A percentile compares a stretch with the other conserved stretches of the same genome.
These are phyloP conservation scores for Erpobdella octoculata DNA, from an alignment of 2,888 invertebrate species.

Conservation along the genomic window DNA sequence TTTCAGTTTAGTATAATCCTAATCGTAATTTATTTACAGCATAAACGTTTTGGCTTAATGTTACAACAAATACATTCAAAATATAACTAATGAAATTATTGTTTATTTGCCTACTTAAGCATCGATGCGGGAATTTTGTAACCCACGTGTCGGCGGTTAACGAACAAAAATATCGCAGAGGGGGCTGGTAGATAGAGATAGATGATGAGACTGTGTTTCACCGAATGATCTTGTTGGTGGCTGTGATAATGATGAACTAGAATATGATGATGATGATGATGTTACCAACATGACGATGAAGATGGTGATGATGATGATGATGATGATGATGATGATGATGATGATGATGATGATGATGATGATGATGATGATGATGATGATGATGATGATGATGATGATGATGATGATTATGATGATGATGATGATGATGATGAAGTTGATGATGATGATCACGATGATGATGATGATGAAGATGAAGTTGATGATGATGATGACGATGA, in stretches of 20 bases:
- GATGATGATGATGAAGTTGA: not conserved
- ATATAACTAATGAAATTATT: no score
- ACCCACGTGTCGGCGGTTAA: no score
- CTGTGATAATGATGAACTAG: slow-evolving; percentile 19
- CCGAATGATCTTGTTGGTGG: slow-evolving; percentile 19
- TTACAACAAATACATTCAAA: no score
- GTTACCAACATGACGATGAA: slow-evolving; percentile 10
- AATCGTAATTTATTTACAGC: no score
- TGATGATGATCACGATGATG: not conserved
- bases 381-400: not conserved
- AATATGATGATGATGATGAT: slow-evolving; percentile 24
- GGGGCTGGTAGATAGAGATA: no score
- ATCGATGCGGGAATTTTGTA: no score
- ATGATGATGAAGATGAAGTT: not conserved
- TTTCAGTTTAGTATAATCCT: no score
- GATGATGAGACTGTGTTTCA: no score
- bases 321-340: slow-evolving; percentile 19
- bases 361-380: not conserved
- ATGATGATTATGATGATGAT: not conserved
- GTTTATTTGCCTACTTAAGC: no score
- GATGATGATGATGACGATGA: slow-evolving; percentile 13
- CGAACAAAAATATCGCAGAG: no score
- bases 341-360: not conserved
- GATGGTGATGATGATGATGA: slow-evolving; percentile 20
- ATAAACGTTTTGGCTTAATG: no score